Base-by-base conservation (phyloP, 2,888 invertebrate genomes). In the Caenorhabditis imperialis region DNA sequence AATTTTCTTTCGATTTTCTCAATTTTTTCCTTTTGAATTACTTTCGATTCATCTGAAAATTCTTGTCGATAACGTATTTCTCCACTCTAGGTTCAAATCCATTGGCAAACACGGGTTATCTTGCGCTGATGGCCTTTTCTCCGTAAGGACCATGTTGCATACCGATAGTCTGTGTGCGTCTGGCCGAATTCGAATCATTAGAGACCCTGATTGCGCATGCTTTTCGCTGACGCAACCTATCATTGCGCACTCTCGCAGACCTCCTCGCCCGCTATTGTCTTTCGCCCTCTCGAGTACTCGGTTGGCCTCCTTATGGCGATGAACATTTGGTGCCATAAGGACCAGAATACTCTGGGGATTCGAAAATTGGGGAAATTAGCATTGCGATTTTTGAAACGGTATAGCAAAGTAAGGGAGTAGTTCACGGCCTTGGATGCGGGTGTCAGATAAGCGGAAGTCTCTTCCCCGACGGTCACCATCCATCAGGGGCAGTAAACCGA, bases 371-470 rank as follows among this genome's bases (percentile, higher is more conserved):
- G 14, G 33, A 35, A 22, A 45, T 38, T 47, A 58, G 47, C 25
- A 18, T 45, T 27, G 33, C 38, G 22, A 25, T 40, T 18, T 42
- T 61, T 44, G 44, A 61, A 61, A 61, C 61, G 60, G 42, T 61
- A 18, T 47, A 35, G 40, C 45, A 50, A 42, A 22, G 23, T 40
- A 23, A 27, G 38, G 40, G 38, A 65, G 48, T 65, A 65, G 65
- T 65, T 65, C 65, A 65, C 50, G 65, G 55, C 65, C 65, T 65
- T 65, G 65, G 65, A 65, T 65, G 37, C 65, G 40, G 57, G 63
- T 48, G 55, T 57, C 55, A 65, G 65, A 65, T 65, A 65, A 65
- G 65, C 65, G 65, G 65, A 65, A 65, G 57, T 50, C 55, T 48
- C 42, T 55, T 20, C 25, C 38, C 23, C 25, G 25, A 38, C 37